These are phyloP conservation scores for Cettia cetti DNA, from an alignment of 2,113 vertebrate species.

Conservation along the genomic window DNA sequence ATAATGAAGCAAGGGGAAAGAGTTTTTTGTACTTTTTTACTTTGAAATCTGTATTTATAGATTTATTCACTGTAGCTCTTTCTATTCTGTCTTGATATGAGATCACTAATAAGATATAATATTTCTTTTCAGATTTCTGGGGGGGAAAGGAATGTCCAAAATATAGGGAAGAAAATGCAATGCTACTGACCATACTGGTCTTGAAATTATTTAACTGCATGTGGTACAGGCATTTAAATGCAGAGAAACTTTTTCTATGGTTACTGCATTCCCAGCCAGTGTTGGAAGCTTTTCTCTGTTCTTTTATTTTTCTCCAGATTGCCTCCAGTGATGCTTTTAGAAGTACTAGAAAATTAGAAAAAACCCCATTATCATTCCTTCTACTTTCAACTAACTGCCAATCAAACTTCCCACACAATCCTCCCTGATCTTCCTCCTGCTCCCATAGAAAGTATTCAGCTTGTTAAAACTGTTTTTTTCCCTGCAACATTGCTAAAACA, in stretches of 20 bases:
- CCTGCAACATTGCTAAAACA: neutral
- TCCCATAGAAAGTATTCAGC: neutral
- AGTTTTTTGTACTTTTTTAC: neutral
- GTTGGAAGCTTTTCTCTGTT: neutral
- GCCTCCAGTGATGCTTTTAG: neutral
- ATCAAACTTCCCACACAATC: neutral
- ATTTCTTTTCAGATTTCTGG: neutral
- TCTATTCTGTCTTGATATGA: neutral
- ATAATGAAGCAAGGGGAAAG: neutral
- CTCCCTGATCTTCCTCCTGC: neutral
- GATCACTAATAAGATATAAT: neutral
- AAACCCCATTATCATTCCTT: neutral
- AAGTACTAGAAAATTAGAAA: neutral
- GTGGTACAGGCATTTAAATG: neutral
- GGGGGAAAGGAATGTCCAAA: neutral
- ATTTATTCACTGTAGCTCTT: neutral
- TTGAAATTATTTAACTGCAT: neutral
- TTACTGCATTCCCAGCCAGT: neutral
- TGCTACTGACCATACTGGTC: neutral
- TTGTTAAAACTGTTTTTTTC: neutral
- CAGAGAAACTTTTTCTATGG: neutral
- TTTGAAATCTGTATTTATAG: neutral
- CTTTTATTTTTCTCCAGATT: neutral
- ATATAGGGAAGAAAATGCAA: neutral
- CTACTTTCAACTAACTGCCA: neutral